A percentile compares a stretch with the other conserved stretches of the same genome.
Evolutionary conservation across 2,888 invertebrate species (phyloP).

Genomic region (Cantharis lateralis): DNA sequence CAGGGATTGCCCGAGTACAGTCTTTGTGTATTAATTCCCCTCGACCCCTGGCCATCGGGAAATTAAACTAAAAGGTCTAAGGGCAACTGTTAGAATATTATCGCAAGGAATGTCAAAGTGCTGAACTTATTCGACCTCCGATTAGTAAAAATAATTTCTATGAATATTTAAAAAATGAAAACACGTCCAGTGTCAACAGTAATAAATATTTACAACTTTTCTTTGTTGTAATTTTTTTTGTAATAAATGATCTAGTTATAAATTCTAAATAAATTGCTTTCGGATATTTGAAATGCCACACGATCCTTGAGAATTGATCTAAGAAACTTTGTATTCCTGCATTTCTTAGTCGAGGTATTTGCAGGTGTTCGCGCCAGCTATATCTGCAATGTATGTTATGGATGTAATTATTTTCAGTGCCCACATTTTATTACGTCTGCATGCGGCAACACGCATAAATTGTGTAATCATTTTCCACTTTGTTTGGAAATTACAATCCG

Average conservation of each 20-base stretch:
- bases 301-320: slow-evolving; percentile 2
- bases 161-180: neutral
- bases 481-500: neutral
- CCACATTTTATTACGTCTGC: neutral
- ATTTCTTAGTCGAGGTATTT: neutral
- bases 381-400: neutral
- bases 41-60: too few species aligned
- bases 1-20: too few species aligned
- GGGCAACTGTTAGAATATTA: too few species aligned
- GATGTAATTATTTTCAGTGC: neutral
- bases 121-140: neutral
- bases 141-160: neutral
- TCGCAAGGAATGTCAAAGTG: neutral
- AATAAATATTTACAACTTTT: neutral
- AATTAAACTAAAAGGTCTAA: too few species aligned
- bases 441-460: neutral
- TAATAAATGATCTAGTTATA: neutral
- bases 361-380: neutral
- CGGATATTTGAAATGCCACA: neutral
- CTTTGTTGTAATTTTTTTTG: neutral
- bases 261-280: slow-evolving; percentile 3
- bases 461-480: neutral
- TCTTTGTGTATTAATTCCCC: too few species aligned
- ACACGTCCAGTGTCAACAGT: neutral
- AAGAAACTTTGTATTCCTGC: neutral